Conservation (phyloP, 1,140 invertebrate genomes). For the Nasonia vitripennis region DNA sequence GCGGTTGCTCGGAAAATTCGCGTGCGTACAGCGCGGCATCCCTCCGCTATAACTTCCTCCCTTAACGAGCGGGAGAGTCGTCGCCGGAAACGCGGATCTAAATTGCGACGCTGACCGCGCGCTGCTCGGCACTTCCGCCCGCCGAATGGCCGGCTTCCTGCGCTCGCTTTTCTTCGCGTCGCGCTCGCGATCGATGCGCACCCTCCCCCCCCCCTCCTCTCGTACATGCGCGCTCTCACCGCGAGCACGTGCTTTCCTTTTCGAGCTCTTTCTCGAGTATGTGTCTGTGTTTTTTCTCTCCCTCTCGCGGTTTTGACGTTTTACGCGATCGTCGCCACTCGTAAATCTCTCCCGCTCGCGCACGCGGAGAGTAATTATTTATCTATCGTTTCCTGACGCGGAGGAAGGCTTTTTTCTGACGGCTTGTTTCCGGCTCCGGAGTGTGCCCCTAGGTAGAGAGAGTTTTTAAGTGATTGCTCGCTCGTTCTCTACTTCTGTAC, state of each 20-base stretch:
- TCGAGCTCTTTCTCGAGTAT: not conserved
- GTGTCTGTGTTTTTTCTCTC: not conserved
- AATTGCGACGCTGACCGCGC: slow-evolving; percentile 48
- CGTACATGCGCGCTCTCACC: not conserved
- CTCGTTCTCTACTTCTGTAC: not conserved
- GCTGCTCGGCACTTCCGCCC: slow-evolving; percentile 51
- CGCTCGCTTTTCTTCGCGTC: slow-evolving; percentile 40
- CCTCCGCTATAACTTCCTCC: slow-evolving; percentile 9
- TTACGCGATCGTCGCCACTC: not conserved
- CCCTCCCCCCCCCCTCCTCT: not conserved
- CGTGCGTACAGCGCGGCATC: not conserved
- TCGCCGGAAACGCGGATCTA: slow-evolving; percentile 34
- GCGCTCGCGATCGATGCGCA: not conserved
- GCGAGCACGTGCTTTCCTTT: not conserved
- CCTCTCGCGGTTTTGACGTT: not conserved
- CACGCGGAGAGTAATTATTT: not conserved
- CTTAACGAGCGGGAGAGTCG: slow-evolving; percentile 6
- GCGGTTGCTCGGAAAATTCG: slow-evolving; percentile 26
- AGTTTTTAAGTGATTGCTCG: not conserved
- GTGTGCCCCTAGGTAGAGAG: not conserved
- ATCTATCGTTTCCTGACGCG: not conserved
- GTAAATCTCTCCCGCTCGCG: not conserved
- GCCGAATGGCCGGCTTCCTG: slow-evolving; percentile 36
- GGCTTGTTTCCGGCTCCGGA: not conserved
- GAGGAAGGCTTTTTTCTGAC: not conserved